Percentiles rank a stretch among this genome's conserved stretches.
Conservation (phyloP, 2,113 vertebrate species). For the Arothron firmamentum region DNA sequence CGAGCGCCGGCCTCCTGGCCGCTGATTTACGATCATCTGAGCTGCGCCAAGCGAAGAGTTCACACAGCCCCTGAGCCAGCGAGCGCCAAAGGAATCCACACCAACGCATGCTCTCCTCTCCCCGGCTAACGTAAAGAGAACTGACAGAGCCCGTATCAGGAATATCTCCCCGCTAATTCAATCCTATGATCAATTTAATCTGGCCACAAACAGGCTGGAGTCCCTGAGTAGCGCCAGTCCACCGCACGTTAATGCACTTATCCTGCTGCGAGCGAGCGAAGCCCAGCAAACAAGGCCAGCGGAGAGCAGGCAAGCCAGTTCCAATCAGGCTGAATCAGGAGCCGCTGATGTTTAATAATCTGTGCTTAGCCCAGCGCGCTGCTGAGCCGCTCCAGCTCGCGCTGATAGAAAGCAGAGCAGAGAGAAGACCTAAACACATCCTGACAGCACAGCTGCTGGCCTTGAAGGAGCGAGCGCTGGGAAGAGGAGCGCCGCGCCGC, state of each 20-base stretch:
- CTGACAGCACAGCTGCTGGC: constrained; percentile 63
- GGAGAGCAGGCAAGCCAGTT: constrained; percentile 35
- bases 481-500: constrained; percentile 32
- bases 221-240: constrained; percentile 25
- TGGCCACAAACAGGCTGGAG: constrained; percentile 42
- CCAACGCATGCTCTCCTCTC: background rate
- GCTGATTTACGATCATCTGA: constrained; percentile 62
- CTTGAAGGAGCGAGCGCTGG: constrained; percentile 53
- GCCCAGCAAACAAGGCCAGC: constrained; percentile 37
- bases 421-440: constrained; percentile 57
- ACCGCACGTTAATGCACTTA: constrained; percentile 44
- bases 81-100: constrained; percentile 10
- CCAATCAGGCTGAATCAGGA: constrained; percentile 51
- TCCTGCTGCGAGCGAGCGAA: constrained; percentile 51
- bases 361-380: constrained; percentile 36
- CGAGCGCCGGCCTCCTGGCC: constrained; percentile 38
- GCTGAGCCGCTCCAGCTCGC: constrained; percentile 22
- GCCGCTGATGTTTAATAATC: constrained; percentile 60
- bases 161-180: constrained; percentile 50
- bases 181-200: constrained; percentile 48
- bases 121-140: background rate
- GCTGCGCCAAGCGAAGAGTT: constrained; percentile 61
- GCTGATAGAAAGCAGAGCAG: constrained; percentile 66
- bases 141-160: constrained; percentile 9
- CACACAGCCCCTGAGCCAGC: constrained; percentile 40